Evolutionary conservation across 1,140 invertebrate species (phyloP).

Genomic region (Ylistrum balloti): DNA sequence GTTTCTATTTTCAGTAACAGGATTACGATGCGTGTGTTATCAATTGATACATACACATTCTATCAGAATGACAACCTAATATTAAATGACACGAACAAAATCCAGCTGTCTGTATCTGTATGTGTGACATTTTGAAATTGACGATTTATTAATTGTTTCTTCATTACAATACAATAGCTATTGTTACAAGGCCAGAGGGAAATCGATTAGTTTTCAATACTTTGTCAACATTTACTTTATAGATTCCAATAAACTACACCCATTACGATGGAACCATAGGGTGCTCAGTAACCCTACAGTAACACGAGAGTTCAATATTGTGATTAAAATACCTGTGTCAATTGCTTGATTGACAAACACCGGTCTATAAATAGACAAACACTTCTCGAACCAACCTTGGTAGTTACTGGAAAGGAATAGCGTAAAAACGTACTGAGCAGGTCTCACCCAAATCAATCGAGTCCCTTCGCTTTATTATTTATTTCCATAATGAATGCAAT

Average conservation of each 20-base stretch:
- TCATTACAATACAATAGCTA: neutral
- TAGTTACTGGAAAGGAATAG: neutral
- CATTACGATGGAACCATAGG: neutral
- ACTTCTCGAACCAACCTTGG: neutral
- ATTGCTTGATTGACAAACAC: neutral
- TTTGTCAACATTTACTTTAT: neutral
- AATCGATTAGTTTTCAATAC: neutral
- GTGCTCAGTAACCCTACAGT: neutral
- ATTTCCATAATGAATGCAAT: conserved; percentile 34
- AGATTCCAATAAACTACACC: neutral
- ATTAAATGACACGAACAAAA: neutral
- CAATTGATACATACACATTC: neutral
- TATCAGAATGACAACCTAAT: neutral
- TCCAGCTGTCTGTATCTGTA: neutral
- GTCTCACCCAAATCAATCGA: neutral
- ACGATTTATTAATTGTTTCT: neutral
- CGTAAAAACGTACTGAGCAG: neutral
- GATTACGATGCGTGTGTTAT: neutral
- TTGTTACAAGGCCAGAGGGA: neutral
- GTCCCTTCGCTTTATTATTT: conserved; percentile 6
- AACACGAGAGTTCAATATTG: neutral
- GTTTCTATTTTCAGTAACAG: neutral
- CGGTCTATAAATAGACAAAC: neutral
- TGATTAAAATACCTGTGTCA: conserved; percentile 12
- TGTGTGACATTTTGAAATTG: neutral